A percentile compares a stretch with the other conserved stretches of the same genome.
Conservation (phyloP, 2,888 invertebrate species). For the Zonitis immaculata region DNA sequence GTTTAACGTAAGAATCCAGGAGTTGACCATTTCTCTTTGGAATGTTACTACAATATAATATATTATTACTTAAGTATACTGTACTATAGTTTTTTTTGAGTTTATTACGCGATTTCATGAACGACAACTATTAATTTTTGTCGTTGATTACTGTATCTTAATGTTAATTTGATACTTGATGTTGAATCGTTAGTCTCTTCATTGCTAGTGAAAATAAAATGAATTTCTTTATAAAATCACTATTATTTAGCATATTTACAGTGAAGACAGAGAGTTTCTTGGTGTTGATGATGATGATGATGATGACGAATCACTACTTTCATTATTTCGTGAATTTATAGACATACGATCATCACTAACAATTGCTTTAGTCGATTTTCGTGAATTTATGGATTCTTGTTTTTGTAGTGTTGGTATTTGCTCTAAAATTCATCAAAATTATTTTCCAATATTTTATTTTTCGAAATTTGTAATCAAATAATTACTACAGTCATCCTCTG, state of each 20-base stretch:
- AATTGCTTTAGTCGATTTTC: neutral
- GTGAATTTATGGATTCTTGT: neutral
- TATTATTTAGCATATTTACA: neutral
- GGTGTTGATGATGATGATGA: neutral
- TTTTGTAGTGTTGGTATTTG: neutral
- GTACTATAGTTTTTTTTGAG: slow-evolving; percentile 28
- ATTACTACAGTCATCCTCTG: neutral
- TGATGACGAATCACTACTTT: neutral
- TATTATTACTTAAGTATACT: too few relatives aligned
- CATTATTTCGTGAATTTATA: neutral
- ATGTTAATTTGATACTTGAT: slow-evolving; percentile 73
- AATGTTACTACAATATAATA: slow-evolving; percentile 63
- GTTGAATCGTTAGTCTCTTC: slow-evolving; percentile 48
- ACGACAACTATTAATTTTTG: slow-evolving; percentile 78
- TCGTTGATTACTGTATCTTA: slow-evolving; percentile 76
- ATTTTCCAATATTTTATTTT: neutral
- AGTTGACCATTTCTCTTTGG: slow-evolving; percentile 75
- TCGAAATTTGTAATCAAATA: neutral
- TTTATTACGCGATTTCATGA: slow-evolving; percentile 83
- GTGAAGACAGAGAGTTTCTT: neutral
- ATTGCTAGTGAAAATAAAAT: neutral
- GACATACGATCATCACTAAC: neutral
- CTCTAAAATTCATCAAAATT: too few relatives aligned
- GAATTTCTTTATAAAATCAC: neutral
- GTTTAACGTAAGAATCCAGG: slow-evolving; percentile 86